Evolutionary conservation across 2,888 invertebrate genomes (phyloP).

Genomic region (Chymomyza procnemis): DNA sequence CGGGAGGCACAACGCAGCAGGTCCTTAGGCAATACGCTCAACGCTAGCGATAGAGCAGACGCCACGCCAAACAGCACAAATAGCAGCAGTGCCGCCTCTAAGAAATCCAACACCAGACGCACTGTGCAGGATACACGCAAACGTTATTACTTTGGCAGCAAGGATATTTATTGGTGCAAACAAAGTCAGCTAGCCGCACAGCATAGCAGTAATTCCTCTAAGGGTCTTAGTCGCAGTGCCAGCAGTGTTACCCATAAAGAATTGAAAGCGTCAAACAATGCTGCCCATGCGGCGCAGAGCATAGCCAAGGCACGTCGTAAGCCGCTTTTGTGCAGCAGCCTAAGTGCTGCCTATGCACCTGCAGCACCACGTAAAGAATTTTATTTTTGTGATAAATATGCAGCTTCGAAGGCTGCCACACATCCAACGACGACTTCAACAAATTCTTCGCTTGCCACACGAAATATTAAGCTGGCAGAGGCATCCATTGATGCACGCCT

Average conservation of each 20-base stretch:
- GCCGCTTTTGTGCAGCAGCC: constrained; percentile 57
- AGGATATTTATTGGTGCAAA: constrained; percentile 74
- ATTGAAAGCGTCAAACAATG: constrained; percentile 24
- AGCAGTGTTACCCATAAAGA: constrained; percentile 65
- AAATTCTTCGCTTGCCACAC: constrained; percentile 2
- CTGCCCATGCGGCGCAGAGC: constrained; percentile 38
- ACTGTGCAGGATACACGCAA: constrained; percentile 44
- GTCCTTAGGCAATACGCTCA: constrained; percentile 30
- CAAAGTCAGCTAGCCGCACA: constrained; percentile 52
- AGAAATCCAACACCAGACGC: constrained; percentile 25
- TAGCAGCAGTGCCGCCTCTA: constrained; percentile 42
- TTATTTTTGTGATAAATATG: constrained; percentile 66
- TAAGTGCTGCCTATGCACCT: constrained; percentile 58
- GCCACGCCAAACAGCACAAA: constrained; percentile 10
- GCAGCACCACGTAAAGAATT: constrained; percentile 54
- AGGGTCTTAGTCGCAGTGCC: constrained; percentile 58
- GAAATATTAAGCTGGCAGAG: neutral
- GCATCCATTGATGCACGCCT: constrained; percentile 60
- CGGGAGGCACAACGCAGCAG: constrained; percentile 26
- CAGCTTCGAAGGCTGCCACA: constrained; percentile 15
- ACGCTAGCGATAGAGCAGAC: constrained; percentile 35
- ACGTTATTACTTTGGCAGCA: constrained; percentile 72
- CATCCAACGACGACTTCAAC: neutral
- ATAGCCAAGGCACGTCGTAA: constrained; percentile 56
- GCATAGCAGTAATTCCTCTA: constrained; percentile 35